phyloP scores from a whole-genome alignment of 2,797 vertebrate species.

The Scyliorhinus canicula region DNA sequence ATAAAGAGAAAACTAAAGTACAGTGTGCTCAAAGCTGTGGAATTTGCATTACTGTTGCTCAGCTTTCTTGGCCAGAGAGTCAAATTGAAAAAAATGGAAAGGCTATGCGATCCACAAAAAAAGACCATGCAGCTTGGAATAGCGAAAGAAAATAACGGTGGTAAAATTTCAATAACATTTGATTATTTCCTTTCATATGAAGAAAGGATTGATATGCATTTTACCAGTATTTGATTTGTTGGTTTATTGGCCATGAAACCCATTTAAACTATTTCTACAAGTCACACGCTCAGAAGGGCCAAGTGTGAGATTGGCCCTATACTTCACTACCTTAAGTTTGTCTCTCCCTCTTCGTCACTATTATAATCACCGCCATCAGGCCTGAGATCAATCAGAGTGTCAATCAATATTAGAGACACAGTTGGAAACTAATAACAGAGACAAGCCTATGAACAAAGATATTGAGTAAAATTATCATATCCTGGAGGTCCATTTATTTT shows the following conservation, averaged over 20 bases:
- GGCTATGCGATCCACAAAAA: background rate
- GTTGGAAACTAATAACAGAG: background rate
- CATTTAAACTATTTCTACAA: slow-evolving; percentile 9
- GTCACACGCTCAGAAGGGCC: background rate
- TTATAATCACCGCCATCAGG: background rate
- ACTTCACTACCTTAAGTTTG: background rate
- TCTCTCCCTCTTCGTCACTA: background rate
- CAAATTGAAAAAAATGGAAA: background rate
- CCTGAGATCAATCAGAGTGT: slow-evolving; percentile 11
- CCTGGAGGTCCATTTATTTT: background rate
- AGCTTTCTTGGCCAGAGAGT: background rate
- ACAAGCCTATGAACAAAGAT: background rate
- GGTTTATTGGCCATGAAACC: background rate
- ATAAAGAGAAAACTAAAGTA: background rate
- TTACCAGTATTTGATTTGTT: background rate
- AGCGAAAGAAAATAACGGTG: background rate
- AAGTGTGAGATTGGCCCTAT: background rate
- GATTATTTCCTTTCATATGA: background rate
- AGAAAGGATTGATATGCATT: background rate
- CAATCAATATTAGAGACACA: background rate
- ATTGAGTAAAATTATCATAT: background rate
- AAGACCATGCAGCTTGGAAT: background rate
- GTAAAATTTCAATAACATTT: background rate
- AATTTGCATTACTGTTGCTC: background rate
- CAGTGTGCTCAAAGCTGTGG: background rate